These are phyloP conservation scores for Toxotes jaculatrix DNA, from an alignment of 2,113 vertebrate genomes.

Conservation along the genomic window DNA sequence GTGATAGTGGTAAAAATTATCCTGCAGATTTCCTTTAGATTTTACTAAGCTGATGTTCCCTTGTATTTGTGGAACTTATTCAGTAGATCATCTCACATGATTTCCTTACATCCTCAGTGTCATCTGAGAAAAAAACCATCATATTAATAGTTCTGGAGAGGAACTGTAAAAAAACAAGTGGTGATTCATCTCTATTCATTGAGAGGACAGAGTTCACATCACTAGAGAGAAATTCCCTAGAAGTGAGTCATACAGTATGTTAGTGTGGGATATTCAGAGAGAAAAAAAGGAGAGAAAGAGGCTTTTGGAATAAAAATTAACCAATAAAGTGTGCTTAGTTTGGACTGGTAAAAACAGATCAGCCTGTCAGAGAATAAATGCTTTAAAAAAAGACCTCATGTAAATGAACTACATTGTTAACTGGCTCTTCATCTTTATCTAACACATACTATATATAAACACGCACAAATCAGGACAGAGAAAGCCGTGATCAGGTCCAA, in stretches of 20 bases:
- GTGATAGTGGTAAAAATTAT: background rate
- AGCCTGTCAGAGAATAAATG: background rate
- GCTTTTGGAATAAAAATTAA: background rate
- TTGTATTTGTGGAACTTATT: background rate
- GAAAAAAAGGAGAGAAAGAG: background rate
- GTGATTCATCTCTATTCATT: slow-evolving; percentile 37
- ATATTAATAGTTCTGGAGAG: background rate
- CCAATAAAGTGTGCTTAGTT: background rate
- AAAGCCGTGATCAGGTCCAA: slow-evolving; percentile 76
- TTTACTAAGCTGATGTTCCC: background rate
- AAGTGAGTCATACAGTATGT: slow-evolving; percentile 35
- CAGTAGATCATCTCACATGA: slow-evolving; percentile 6
- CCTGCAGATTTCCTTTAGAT: background rate
- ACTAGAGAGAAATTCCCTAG: slow-evolving; percentile 15
- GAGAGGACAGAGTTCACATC: slow-evolving; percentile 28
- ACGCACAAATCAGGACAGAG: slow-evolving; percentile 33
- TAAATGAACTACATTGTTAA: background rate
- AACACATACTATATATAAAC: background rate
- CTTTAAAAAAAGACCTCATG: background rate
- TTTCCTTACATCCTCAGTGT: background rate
- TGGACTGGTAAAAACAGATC: background rate
- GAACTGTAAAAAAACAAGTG: slow-evolving; percentile 24
- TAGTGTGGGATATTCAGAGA: slow-evolving; percentile 15
- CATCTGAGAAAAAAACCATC: background rate
- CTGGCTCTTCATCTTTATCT: background rate